Evolutionary conservation across 2,113 vertebrate genomes (phyloP).

Genomic region (Ciconia boyciana): DNA sequence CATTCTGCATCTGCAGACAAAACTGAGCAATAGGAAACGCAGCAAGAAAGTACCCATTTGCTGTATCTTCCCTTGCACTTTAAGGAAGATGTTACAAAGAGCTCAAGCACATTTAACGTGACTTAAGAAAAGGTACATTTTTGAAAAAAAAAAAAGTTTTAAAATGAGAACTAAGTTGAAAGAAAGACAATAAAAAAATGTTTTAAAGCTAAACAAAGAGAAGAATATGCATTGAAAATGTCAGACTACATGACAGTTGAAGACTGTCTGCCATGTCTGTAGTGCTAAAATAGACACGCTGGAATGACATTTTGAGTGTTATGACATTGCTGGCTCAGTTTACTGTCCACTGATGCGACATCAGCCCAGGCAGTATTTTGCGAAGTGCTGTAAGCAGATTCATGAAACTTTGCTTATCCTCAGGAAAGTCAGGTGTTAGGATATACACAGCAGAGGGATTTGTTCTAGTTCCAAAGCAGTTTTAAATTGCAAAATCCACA

Average conservation of each 20-base stretch:
- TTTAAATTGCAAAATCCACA: conserved; percentile 14
- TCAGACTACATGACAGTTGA: neutral
- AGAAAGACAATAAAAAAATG: neutral
- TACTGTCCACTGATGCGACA: neutral
- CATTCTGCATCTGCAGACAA: neutral
- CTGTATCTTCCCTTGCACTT: neutral
- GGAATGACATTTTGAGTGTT: neutral
- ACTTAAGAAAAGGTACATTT: neutral
- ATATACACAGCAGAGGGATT: neutral
- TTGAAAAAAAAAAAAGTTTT: neutral
- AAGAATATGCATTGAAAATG: neutral
- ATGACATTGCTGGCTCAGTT: neutral
- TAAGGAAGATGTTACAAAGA: neutral
- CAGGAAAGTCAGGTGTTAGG: neutral
- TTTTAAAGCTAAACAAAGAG: neutral
- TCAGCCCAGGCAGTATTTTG: neutral
- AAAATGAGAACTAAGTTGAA: neutral
- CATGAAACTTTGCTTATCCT: neutral
- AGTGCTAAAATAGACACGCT: neutral
- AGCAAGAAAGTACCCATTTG: rapidly evolving
- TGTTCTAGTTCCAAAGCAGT: neutral
- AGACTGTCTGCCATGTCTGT: neutral
- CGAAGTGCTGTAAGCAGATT: neutral
- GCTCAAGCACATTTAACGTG: neutral
- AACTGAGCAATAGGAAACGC: neutral